Evolutionary conservation across 2,797 vertebrate species (phyloP), one percentile per base, ranked within the genome.

Genomic region (Pelochelys cantorii): DNA sequence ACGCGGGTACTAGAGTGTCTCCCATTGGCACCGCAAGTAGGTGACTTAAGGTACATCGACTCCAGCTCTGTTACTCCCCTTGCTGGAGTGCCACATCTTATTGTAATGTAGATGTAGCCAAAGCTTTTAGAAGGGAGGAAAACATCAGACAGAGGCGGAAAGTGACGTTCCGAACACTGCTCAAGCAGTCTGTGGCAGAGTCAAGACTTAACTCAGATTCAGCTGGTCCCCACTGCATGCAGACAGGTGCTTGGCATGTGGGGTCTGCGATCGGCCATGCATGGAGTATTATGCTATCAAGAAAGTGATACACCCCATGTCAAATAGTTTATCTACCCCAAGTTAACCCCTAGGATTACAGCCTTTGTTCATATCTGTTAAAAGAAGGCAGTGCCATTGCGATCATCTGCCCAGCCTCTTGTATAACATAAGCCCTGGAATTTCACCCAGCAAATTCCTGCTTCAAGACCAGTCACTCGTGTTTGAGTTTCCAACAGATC

Each of bases 171-270:
- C 74, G 25, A 77, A 37, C 18, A 34, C 37, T 22, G 37, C 10
- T 37, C 0, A 1, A 55, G 65, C 29, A 1, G 13, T 25, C 42
- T 15, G 53, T 15, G 57, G 57, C 12, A 80, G 60, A 54, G 7
- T 22, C 65, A 48, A 71, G 0, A 1, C 23, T 77, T 75, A 65
- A 77, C 86, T 86, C 80, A n/a, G 27, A 18, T 4, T 29, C 55
- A 15, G 48, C 13, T 48, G 15, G 48, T 2, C 2, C 25, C 5
- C 4, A 29, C 2, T 22, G 20, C 4, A 10, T 11, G n/a, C 0
- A 9, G 75, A 75, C 0, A 0, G 53, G 53, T 20, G 25, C 15
- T 1, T 14, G 2, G 0, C 0, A n/a, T 15, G 79, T 56, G 10
- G 79, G 31, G 62, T 59, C 80, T 77, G 25, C 0, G 0, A 13